phyloP scores from a whole-genome alignment of 1,140 invertebrate species.

The Pomacea maculata region DNA sequence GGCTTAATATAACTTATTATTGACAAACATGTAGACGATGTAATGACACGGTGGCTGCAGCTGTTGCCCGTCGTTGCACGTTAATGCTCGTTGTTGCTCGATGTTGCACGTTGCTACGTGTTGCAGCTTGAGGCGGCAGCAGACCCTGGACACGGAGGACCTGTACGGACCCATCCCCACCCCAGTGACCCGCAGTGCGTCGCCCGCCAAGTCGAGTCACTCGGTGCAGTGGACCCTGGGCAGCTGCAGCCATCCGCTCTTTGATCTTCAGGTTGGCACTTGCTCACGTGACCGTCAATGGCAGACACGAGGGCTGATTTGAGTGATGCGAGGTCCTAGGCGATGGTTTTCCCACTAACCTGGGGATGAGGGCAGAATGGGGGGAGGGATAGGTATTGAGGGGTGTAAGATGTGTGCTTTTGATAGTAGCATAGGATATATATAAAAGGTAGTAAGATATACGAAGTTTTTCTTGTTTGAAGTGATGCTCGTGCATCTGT shows the following conservation, averaged over 20 bases:
- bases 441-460: too few relatives aligned
- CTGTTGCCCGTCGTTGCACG: constrained; percentile 20
- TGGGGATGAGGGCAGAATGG: too few relatives aligned
- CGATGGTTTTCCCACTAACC: too few relatives aligned
- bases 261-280: constrained; percentile 28
- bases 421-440: too few relatives aligned
- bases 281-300: neutral
- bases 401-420: too few relatives aligned
- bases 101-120: constrained; percentile 26
- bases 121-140: constrained; percentile 1
- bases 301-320: too few relatives aligned
- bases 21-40: too few relatives aligned
- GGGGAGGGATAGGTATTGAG: too few relatives aligned
- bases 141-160: constrained; percentile 15
- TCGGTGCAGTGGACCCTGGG: constrained; percentile 54
- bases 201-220: constrained; percentile 50
- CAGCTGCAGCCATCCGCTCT: constrained; percentile 37
- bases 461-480: too few relatives aligned
- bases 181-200: constrained; percentile 40
- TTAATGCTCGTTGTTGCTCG: constrained; percentile 12
- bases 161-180: constrained; percentile 36
- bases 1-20: too few relatives aligned
- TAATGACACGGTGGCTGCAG: neutral
- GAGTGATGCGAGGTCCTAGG: too few relatives aligned
- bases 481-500: too few relatives aligned